Evolutionary conservation across 2,888 invertebrate species (phyloP).

Genomic region (Papilio elwesi): DNA sequence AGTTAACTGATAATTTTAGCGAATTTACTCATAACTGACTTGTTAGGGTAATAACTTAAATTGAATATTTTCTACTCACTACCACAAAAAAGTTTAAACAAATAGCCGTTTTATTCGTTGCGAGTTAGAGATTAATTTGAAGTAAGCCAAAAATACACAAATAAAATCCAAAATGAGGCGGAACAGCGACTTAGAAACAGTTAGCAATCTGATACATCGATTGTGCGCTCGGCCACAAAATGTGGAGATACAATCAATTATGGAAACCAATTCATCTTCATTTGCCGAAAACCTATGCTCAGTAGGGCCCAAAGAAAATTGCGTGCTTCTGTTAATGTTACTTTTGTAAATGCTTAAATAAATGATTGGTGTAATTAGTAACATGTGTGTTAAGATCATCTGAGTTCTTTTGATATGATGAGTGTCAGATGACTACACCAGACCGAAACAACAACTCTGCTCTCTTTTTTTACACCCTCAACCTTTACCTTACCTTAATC

Average conservation of each 20-base stretch:
- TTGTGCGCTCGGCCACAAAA: constrained; percentile 12
- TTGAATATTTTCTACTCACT: no score
- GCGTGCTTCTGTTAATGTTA: neutral
- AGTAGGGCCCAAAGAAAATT: neutral
- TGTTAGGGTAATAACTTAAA: no score
- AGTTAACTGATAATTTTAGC: no score
- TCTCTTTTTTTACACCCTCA: no score
- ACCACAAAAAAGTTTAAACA: neutral
- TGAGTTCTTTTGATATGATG: no score
- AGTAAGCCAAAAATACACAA: neutral
- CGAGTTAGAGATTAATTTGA: neutral
- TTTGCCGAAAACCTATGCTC: constrained; percentile 16
- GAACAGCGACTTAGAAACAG: constrained; percentile 15
- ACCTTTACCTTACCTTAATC: no score
- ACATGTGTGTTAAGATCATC: no score
- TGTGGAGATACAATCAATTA: constrained; percentile 22
- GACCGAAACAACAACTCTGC: neutral
- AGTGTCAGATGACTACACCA: no score
- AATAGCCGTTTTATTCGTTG: neutral
- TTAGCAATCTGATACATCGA: constrained; percentile 25
- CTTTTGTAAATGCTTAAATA: neutral
- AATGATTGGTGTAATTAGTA: neutral
- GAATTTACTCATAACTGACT: no score
- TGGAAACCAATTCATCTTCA: constrained; percentile 16
- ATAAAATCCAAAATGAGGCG: neutral